phyloP scores from a whole-genome alignment of 2,797 vertebrate genomes.

The Spondyliosoma cantharus region DNA sequence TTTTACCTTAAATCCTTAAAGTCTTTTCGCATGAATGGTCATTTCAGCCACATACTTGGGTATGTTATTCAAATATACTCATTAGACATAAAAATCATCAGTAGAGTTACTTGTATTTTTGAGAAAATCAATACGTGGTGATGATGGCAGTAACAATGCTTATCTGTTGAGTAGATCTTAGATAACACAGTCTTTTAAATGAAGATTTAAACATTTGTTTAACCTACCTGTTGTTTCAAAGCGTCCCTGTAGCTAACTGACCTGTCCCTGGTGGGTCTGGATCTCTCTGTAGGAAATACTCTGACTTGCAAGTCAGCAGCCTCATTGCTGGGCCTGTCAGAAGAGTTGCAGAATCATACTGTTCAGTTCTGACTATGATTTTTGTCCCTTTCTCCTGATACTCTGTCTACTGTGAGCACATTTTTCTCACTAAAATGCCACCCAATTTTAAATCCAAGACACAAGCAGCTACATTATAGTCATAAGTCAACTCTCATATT shows the following conservation, averaged over 20 bases:
- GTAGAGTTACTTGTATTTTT: not conserved
- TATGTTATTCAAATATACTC: not conserved
- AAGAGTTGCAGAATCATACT: slow-evolving; percentile 7
- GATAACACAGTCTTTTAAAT: not conserved
- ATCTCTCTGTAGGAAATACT: slow-evolving; percentile 81
- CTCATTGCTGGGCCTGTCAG: slow-evolving; percentile 48
- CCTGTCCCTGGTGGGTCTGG: slow-evolving; percentile 78
- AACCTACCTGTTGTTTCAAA: slow-evolving; percentile 88
- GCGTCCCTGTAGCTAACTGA: slow-evolving; percentile 88
- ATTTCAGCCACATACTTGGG: not conserved
- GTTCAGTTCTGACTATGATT: not conserved
- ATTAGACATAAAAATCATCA: not conserved
- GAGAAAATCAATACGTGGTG: not conserved
- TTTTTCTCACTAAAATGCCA: too few species aligned
- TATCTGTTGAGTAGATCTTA: not conserved
- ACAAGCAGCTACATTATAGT: too few species aligned
- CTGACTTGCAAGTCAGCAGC: slow-evolving; percentile 66
- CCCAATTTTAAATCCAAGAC: too few species aligned
- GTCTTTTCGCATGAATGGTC: not conserved
- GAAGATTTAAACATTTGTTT: not conserved
- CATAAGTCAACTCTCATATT: too few species aligned
- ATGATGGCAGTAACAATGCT: not conserved
- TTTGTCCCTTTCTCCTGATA: too few species aligned
- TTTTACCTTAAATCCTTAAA: not conserved
- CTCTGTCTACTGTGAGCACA: too few species aligned